Evolutionary conservation across 2,113 vertebrate species (phyloP).

Genomic region (Xyliphius kryptos): DNA sequence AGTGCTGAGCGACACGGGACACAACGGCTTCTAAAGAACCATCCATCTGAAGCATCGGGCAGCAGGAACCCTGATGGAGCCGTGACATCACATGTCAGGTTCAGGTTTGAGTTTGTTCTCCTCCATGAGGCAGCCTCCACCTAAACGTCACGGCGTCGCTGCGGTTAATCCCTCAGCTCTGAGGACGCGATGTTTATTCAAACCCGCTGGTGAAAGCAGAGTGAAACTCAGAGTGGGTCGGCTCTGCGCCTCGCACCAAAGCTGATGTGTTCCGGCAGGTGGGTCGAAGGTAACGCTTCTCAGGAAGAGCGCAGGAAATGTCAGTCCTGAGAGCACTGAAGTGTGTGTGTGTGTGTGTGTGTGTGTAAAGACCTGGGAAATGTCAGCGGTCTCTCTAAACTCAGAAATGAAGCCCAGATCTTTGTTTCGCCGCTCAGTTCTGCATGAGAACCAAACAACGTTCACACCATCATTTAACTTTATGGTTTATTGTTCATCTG

Average conservation of each 20-base stretch:
- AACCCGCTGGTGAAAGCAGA: constrained; percentile 1
- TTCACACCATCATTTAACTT: no score
- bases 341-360: constrained; percentile 14
- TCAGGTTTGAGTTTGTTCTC: no score
- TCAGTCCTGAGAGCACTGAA: constrained; percentile 24
- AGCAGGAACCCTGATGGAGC: no score
- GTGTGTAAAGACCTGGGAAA: constrained; percentile 17
- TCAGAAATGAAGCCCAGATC: constrained; percentile 6
- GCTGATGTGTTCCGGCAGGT: constrained; percentile 23
- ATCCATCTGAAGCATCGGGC: no score
- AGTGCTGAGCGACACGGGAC: no score
- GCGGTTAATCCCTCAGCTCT: no score
- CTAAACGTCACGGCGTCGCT: no score
- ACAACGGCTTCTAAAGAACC: no score
- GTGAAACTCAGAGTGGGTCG: constrained; percentile 2
- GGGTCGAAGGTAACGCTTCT: constrained; percentile 23
- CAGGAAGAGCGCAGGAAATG: constrained; percentile 34
- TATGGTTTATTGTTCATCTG: no score
- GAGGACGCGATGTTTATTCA: background rate
- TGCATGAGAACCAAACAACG: background rate
- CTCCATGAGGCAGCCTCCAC: no score
- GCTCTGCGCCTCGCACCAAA: background rate
- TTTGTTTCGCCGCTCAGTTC: constrained; percentile 16
- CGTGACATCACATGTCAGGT: no score
- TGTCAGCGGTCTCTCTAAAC: constrained; percentile 21